These are phyloP conservation scores for Drosophila leonis DNA, from an alignment of 2,888 invertebrate species.

Conservation along the genomic window DNA sequence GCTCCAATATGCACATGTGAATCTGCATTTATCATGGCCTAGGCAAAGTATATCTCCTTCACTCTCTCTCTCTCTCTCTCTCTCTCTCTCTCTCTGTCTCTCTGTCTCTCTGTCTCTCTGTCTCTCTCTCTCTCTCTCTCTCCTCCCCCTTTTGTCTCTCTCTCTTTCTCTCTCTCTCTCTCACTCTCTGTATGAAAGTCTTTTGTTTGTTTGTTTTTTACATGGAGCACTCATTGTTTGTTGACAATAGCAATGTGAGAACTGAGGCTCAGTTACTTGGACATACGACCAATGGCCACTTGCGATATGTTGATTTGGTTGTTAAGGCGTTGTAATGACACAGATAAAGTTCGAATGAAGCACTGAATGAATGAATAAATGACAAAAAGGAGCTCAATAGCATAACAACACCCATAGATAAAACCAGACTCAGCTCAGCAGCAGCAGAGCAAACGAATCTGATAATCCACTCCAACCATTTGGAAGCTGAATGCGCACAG, in stretches of 20 bases:
- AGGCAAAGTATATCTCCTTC: not conserved
- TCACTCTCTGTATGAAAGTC: constrained; percentile 1
- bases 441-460: not conserved
- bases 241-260: constrained; percentile 1
- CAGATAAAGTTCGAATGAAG: constrained; percentile 47
- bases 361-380: constrained; percentile 35
- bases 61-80: fast-evolving
- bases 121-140: not conserved
- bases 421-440: not conserved
- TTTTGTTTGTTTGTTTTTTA: constrained; percentile 19
- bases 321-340: constrained; percentile 60
- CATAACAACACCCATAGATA: not conserved
- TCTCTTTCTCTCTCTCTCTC: not conserved
- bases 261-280: not conserved
- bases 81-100: not conserved
- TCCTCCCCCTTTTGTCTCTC: too few relatives aligned
- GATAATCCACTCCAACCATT: not conserved
- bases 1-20: constrained; percentile 1
- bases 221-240: constrained; percentile 6
- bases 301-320: constrained; percentile 60
- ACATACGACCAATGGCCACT: constrained; percentile 27
- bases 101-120: not conserved
- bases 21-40: not conserved
- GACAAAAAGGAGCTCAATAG: constrained; percentile 21
- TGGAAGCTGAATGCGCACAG: not conserved